These are phyloP conservation scores for Trachemys scripta DNA, from an alignment of 2,113 vertebrate species.

Conservation along the genomic window DNA sequence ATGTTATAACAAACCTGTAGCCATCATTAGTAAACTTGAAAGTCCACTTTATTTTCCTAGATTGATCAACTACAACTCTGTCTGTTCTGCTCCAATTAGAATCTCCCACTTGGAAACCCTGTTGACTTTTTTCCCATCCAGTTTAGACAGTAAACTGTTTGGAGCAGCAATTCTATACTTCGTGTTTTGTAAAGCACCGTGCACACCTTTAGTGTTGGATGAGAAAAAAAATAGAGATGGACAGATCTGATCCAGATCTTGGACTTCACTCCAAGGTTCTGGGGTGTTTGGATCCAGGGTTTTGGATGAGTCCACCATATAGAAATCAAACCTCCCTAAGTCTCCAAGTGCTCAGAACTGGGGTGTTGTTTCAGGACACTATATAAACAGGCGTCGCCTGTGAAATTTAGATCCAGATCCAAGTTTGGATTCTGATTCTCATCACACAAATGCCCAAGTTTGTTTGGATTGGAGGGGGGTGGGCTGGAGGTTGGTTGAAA, in stretches of 20 bases:
- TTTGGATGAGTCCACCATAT: neutral
- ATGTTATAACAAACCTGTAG: neutral
- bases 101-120: neutral
- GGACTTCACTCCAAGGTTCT: neutral
- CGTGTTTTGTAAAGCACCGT: neutral
- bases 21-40: neutral
- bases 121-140: neutral
- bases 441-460: neutral
- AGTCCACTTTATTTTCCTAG: neutral
- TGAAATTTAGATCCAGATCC: neutral
- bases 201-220: neutral
- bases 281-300: neutral
- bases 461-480: neutral
- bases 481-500: neutral
- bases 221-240: neutral
- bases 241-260: neutral
- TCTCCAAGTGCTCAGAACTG: neutral
- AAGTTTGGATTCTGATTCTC: neutral
- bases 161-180: neutral
- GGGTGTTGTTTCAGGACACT: neutral
- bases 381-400: neutral
- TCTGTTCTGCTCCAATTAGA: neutral
- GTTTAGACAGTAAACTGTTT: neutral
- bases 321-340: neutral
- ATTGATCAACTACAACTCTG: neutral